These are phyloP conservation scores for Ypsolopha sequella DNA, from an alignment of 2,888 invertebrate species.

Conservation along the genomic window DNA sequence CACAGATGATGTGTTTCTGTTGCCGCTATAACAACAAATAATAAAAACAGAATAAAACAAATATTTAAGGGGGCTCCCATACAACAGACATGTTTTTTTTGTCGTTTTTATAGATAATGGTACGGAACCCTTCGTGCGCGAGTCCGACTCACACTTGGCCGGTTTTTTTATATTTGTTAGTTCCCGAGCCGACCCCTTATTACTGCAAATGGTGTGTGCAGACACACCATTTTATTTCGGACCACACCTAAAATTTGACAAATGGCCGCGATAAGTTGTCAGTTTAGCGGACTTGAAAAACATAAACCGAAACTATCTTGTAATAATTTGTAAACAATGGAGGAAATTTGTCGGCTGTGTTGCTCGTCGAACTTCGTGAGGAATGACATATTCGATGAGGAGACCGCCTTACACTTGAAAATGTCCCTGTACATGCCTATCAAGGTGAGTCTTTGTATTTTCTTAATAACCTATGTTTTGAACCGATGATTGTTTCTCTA, in stretches of 20 bases:
- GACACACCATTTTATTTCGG: not conserved
- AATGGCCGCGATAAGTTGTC: slow-evolving; percentile 47
- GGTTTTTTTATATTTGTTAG: no score
- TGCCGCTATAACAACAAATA: no score
- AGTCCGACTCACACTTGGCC: no score
- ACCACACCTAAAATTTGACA: slow-evolving; percentile 30
- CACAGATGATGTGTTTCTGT: no score
- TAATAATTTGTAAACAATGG: slow-evolving; percentile 29
- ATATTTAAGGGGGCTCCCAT: no score
- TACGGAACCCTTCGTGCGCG: no score
- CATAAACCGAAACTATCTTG: slow-evolving; percentile 17
- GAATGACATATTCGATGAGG: slow-evolving; percentile 77
- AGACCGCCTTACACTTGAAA: slow-evolving; percentile 76
- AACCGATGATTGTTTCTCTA: not conserved
- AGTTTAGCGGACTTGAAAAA: slow-evolving; percentile 35
- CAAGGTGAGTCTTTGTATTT: slow-evolving; percentile 66
- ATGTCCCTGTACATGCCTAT: slow-evolving; percentile 80
- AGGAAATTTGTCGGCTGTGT: slow-evolving; percentile 55
- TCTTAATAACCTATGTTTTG: slow-evolving; percentile 5
- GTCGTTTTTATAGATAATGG: no score
- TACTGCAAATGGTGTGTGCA: no score
- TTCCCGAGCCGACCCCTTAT: no score
- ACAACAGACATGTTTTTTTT: no score
- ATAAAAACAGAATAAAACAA: no score
- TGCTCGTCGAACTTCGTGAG: slow-evolving; percentile 69